Conservation (phyloP, 2,888 invertebrate species). For the Elaeidobius kamerunicus region DNA sequence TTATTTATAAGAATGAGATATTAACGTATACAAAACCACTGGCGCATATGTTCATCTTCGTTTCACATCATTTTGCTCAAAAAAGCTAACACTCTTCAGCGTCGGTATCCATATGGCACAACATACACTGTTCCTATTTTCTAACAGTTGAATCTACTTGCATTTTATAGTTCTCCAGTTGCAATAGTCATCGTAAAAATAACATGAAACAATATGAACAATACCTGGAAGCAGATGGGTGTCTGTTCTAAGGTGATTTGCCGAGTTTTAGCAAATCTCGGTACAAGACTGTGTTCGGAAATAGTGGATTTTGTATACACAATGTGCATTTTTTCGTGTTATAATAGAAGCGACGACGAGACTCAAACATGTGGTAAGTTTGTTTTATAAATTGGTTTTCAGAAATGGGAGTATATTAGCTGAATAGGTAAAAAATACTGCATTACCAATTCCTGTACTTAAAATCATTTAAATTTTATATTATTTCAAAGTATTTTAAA, state of each 20-base stretch:
- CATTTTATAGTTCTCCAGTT: slow-evolving; percentile 10
- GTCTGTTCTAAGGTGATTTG: slow-evolving; percentile 45
- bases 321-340: slow-evolving; percentile 43
- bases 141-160: slow-evolving; percentile 23
- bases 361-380: slow-evolving; percentile 15
- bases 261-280: slow-evolving; percentile 44
- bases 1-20: no score
- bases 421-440: background rate
- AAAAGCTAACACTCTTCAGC: slow-evolving; percentile 7
- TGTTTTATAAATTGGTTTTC: background rate
- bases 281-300: slow-evolving; percentile 40
- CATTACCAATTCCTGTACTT: no score
- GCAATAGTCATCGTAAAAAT: slow-evolving; percentile 3
- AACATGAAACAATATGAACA: slow-evolving; percentile 22
- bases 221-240: slow-evolving; percentile 38
- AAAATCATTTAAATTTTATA: no score
- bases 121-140: slow-evolving; percentile 12
- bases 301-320: slow-evolving; percentile 39
- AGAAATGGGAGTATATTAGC: slow-evolving; percentile 1
- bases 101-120: slow-evolving; percentile 18
- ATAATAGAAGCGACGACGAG: slow-evolving; percentile 22
- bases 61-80: slow-evolving; percentile 2
- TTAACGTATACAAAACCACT: no score
- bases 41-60: no score
- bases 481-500: no score